Conservation (phyloP, 2,113 vertebrate genomes). For the Haemorhous mexicanus region DNA sequence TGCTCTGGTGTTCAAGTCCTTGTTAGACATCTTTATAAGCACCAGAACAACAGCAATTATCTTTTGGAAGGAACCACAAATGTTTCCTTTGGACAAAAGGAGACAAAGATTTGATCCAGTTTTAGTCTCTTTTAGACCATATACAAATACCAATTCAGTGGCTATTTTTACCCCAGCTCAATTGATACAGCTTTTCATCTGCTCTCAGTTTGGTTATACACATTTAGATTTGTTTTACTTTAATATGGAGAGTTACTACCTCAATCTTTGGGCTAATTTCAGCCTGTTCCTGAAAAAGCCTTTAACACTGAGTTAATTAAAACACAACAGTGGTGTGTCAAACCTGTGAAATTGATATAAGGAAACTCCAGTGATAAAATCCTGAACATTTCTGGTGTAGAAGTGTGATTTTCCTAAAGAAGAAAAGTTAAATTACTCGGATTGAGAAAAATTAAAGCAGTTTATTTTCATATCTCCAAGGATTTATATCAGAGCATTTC, state of each 20-base stretch:
- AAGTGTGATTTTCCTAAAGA: background rate
- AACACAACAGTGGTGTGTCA: background rate
- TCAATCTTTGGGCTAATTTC: background rate
- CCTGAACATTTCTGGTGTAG: background rate
- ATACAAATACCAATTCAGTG: background rate
- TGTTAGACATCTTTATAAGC: background rate
- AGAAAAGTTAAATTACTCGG: background rate
- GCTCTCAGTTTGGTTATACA: background rate
- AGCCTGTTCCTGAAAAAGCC: background rate
- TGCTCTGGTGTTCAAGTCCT: background rate
- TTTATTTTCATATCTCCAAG: background rate
- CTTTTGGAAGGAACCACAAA: background rate
- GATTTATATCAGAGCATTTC: background rate
- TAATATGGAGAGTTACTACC: background rate
- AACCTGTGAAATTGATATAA: background rate
- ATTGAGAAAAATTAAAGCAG: background rate
- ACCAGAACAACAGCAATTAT: background rate
- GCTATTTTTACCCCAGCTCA: background rate
- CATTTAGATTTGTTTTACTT: background rate
- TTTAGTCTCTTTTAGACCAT: background rate
- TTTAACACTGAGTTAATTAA: background rate
- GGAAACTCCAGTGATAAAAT: background rate
- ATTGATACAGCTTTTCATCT: background rate
- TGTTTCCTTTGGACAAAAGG: background rate
- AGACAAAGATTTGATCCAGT: background rate